Conservation (phyloP, 2,888 invertebrate species). For the Steinernema hermaphroditum region DNA sequence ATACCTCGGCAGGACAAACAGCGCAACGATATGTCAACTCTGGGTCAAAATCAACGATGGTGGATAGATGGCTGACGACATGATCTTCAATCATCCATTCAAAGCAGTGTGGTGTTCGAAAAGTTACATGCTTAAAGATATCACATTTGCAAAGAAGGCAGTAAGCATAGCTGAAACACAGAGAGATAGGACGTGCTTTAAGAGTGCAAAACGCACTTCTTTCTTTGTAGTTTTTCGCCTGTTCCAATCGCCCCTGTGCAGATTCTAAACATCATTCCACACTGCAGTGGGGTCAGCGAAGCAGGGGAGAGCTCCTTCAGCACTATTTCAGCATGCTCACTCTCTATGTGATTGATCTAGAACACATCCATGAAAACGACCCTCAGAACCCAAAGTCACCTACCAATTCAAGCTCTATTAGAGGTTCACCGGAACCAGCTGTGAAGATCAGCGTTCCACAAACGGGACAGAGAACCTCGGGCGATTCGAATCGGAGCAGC, state of each 20-base stretch:
- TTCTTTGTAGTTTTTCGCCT: not conserved
- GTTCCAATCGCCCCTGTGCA: not conserved
- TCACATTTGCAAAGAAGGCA: not conserved
- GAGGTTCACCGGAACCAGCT: constrained; percentile 3
- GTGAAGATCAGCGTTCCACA: constrained; percentile 11
- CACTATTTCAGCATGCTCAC: not conserved
- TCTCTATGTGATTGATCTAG: constrained; percentile 17
- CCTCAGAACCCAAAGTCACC: not conserved
- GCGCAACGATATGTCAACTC: not conserved
- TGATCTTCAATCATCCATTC: constrained; percentile 25
- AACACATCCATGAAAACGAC: not conserved
- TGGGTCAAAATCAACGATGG: not conserved
- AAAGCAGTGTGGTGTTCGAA: constrained; percentile 4
- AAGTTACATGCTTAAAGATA: not conserved
- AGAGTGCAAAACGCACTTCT: no score
- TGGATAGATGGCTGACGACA: not conserved
- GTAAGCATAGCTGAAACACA: constrained; percentile 1
- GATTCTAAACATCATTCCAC: not conserved
- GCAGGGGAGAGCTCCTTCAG: constrained; percentile 1
- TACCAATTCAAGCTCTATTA: constrained; percentile 13
- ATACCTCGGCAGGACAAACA: not conserved
- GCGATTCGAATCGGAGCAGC: not conserved
- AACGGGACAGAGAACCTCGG: constrained; percentile 6
- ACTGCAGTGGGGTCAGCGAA: not conserved
- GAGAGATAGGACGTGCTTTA: no score